phyloP scores from a whole-genome alignment of 2,797 vertebrate species.

The Ispidina picta region DNA sequence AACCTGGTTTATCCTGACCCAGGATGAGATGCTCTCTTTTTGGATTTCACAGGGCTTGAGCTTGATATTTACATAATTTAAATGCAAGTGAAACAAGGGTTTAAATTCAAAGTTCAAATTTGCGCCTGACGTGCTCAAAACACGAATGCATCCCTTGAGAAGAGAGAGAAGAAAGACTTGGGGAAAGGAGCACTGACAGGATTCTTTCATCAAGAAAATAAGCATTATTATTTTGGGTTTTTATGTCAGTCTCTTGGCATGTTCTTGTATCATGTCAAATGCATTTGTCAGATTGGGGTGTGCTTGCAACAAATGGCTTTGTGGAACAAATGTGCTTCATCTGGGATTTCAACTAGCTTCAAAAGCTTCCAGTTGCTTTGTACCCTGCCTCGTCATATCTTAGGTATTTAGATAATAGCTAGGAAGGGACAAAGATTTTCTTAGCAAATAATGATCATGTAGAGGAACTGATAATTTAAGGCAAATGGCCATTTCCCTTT shows the following conservation, averaged over 20 bases:
- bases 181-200: slow-evolving; percentile 6
- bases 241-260: not conserved
- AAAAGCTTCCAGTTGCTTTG: slow-evolving; percentile 35
- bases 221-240: slow-evolving; percentile 22
- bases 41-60: slow-evolving; percentile 19
- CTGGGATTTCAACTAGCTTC: slow-evolving; percentile 18
- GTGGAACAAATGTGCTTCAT: slow-evolving; percentile 20
- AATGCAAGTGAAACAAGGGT: slow-evolving; percentile 21
- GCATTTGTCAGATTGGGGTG: slow-evolving; percentile 11
- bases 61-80: slow-evolving; percentile 62
- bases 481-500: slow-evolving; percentile 25
- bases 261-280: slow-evolving; percentile 17
- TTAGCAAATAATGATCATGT: not conserved
- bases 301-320: slow-evolving; percentile 24
- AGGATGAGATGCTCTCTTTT: slow-evolving; percentile 21
- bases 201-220: slow-evolving; percentile 38
- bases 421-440: slow-evolving; percentile 18
- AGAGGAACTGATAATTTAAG: slow-evolving; percentile 30
- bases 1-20: slow-evolving; percentile 6
- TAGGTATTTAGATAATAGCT: slow-evolving; percentile 41
- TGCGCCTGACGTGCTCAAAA: not conserved
- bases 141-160: not conserved
- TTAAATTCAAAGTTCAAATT: slow-evolving; percentile 64
- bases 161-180: not conserved
- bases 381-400: not conserved